A percentile compares a stretch with the other conserved stretches of the same genome.
Evolutionary conservation across 1,140 invertebrate genomes (phyloP).

Genomic region (Pectinophora gossypiella): DNA sequence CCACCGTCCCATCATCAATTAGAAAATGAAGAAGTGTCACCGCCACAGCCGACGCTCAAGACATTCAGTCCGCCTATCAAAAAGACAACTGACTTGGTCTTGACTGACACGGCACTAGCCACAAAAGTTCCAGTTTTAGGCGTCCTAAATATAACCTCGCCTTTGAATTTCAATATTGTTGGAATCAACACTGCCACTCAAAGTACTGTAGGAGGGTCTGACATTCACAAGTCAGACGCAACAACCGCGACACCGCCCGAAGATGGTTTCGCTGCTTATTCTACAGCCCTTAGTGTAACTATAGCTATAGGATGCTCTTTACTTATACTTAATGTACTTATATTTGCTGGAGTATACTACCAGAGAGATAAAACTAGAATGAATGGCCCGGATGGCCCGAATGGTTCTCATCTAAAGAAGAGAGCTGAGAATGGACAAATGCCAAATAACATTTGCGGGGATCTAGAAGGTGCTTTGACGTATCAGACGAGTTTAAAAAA

Average conservation of each 20-base stretch:
- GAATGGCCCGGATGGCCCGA: constrained; percentile 76
- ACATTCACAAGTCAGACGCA: constrained; percentile 59
- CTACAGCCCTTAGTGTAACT: constrained; percentile 91
- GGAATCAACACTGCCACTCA: constrained; percentile 47
- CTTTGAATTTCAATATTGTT: constrained; percentile 62
- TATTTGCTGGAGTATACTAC: constrained; percentile 96
- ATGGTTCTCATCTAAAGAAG: constrained; percentile 79
- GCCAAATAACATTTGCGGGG: constrained; percentile 89
- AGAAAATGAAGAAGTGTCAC: constrained; percentile 80
- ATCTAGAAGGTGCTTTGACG: constrained; percentile 81
- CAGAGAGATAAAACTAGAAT: constrained; percentile 90
- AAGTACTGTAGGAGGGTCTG: constrained; percentile 37
- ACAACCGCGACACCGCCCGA: constrained; percentile 79
- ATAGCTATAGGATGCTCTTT: constrained; percentile 96
- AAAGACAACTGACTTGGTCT: constrained; percentile 74
- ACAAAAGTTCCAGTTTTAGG: constrained; percentile 64
- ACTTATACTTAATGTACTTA: constrained; percentile 92
- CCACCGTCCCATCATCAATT: constrained; percentile 91
- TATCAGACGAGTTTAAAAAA: constrained; percentile 79
- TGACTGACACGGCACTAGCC: constrained; percentile 51
- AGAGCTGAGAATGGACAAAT: constrained; percentile 89
- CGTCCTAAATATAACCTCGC: constrained; percentile 56
- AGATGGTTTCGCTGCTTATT: constrained; percentile 91
- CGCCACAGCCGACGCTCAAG: constrained; percentile 69
- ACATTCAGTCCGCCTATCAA: constrained; percentile 73